These are phyloP conservation scores for Rhadina sibilatrix DNA, from an alignment of 2,113 vertebrate species.

Conservation along the genomic window DNA sequence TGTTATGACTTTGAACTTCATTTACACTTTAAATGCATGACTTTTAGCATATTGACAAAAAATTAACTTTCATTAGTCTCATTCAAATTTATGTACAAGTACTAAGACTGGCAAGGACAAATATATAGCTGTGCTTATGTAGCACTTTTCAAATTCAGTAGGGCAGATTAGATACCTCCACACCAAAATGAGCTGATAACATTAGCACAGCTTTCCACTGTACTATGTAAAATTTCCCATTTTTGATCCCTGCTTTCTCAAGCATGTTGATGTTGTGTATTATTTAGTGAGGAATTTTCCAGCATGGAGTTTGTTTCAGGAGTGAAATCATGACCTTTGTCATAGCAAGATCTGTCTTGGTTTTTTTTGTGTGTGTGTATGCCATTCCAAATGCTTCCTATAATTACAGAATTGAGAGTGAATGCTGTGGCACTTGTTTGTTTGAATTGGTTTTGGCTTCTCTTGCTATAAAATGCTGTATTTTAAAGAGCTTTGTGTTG, in stretches of 20 bases:
- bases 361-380: background rate
- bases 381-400: background rate
- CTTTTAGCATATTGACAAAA: background rate
- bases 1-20: background rate
- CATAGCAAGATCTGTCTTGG: background rate
- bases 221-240: background rate
- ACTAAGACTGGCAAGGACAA: background rate
- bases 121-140: background rate
- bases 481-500: background rate
- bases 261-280: background rate
- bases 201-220: background rate
- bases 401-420: background rate
- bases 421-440: background rate
- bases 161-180: background rate
- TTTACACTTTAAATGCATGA: background rate
- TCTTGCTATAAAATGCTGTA: background rate
- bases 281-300: background rate
- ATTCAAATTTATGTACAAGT: background rate
- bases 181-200: background rate
- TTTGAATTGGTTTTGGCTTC: background rate
- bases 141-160: background rate
- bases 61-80: background rate
- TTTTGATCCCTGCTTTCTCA: background rate
- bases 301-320: background rate
- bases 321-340: background rate